A percentile compares a stretch with the other conserved stretches of the same genome.
Evolutionary conservation across 2,113 vertebrate genomes (phyloP).

Genomic region (Hymenochirus boettgeri): DNA sequence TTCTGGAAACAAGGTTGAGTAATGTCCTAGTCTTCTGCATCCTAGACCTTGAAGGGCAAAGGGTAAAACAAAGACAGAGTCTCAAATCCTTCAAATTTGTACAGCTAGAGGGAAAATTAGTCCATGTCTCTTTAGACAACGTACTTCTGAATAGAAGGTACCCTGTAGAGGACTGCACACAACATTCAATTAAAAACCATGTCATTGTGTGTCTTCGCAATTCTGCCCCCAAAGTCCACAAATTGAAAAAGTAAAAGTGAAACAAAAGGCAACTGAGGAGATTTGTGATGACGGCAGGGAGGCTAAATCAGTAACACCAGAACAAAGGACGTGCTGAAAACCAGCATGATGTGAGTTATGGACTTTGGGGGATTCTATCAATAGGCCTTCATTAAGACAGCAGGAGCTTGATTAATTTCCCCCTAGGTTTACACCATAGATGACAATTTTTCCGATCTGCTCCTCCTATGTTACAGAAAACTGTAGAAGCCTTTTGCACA

Average conservation of each 20-base stretch:
- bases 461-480: not conserved
- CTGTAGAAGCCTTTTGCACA: not conserved
- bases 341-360: not conserved
- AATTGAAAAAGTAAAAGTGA: slow-evolving; percentile 22
- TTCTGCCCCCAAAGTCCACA: not conserved
- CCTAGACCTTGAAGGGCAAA: not conserved
- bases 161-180: not conserved
- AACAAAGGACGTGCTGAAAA: slow-evolving; percentile 12
- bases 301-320: not conserved
- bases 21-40: too few species aligned
- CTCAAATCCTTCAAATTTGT: not conserved
- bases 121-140: not conserved
- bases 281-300: slow-evolving; percentile 17
- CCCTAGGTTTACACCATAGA: not conserved
- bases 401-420: slow-evolving; percentile 1
- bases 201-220: not conserved
- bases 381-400: not conserved
- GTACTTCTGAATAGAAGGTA: not conserved
- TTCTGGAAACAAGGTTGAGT: too few species aligned
- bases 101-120: not conserved
- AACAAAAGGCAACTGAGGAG: slow-evolving; percentile 11
- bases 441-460: not conserved
- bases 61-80: not conserved
- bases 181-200: not conserved
- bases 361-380: not conserved